Evolutionary conservation across 2,113 vertebrate genomes (phyloP), one percentile per base, ranked within the genome.

Genomic region (Sapajus apella): DNA sequence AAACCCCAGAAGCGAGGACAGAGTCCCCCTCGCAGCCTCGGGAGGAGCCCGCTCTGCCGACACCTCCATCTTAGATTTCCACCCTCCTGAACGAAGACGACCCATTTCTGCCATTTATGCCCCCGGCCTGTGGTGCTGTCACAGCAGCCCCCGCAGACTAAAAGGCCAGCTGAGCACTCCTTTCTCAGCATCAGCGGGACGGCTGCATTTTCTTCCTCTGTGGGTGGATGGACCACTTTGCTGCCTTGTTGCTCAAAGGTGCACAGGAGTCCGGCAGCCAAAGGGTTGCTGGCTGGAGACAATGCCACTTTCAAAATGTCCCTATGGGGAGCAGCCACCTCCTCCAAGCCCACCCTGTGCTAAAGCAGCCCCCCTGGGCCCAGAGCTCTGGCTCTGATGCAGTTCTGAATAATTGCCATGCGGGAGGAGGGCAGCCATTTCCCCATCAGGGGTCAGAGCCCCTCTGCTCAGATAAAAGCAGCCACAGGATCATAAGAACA

Each of bases 91-190:
- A 25, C 2, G 1, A 6, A 30, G 23, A 70, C 3, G 0, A 21
- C 0, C 2, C 1, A 0, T 6, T 17, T 50, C 52, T 18, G 0
- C 3, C 17, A 27, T 55, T 1, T 21, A 7, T 47, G 47, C 40
- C 52, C 32, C 20, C 18, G 0, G 17, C 0, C 9, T 9, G 77
- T 27, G 85, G 56, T 1, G 2, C 64, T 27, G 6, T 17, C 8
- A 1, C 1, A 0, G 50, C 11, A 21, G 82, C n/a, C 72, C 1
- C 11, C 1, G 17, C 20, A 16, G 50, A n/a, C 5, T 2, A 20
- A 16, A 56, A 5, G 5, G 32, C n/a, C 35, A 50, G 18, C 0
- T 11, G 17, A 8, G 18, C 35, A 58, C 6, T 16, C 37, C 64
- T 93, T 14, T 7, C 86, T 80, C 9, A 0, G 14, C 25, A 1